Evolutionary conservation across 2,888 invertebrate genomes (phyloP), one percentile per base, ranked within the genome.

Genomic region (Cacoxenus indagator): DNA sequence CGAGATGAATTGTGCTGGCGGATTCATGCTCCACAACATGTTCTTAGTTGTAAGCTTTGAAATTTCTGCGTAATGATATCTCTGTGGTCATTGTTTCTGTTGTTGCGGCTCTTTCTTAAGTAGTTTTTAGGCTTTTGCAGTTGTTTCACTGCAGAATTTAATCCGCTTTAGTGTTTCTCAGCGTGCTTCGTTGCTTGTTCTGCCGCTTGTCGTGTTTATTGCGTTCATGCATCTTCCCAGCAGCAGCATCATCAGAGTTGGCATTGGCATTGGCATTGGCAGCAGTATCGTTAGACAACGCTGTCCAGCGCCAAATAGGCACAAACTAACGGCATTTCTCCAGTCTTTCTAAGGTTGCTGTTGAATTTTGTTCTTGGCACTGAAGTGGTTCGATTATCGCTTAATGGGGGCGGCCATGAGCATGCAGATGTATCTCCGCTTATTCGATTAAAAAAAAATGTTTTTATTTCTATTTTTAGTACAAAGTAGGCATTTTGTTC

Each of bases 11-110:
- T 51, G 17, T 51, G 51, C 19, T 43, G 14, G 2, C n/a, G n/a
- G 24, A n/a, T 51, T 22, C 51, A 51, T 22, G 8, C 17, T 11
- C 22, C 4, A 8, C 19, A 17, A 51, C 22, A 17, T 9, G 48
- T 48, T 48, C 19, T 22, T 65, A 66, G 67, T 75, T 70, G 70
- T 73, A 75, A 75, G 67, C 71, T 61, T 46, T 70, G 75, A 77
- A 76, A 74, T 78, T 74, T 78, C 83, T 83, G 83, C 83, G 79
- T 80, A 80, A 80, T 83, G 79, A 83, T 83, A 80, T 75, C 75
- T 73, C 82, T 78, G 76, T 37, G 37, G 37, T 14, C 37, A 37
- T 37, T 37, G 37, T 37, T 14, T 37, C 37, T 37, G 37, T 14
- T 37, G 9, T 8, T 37, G 74, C 75, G 61, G 62, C 59, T 43